Evolutionary conservation across 2,113 vertebrate species (phyloP), one percentile per base, ranked within the genome.

Genomic region (Falco punctatus): DNA sequence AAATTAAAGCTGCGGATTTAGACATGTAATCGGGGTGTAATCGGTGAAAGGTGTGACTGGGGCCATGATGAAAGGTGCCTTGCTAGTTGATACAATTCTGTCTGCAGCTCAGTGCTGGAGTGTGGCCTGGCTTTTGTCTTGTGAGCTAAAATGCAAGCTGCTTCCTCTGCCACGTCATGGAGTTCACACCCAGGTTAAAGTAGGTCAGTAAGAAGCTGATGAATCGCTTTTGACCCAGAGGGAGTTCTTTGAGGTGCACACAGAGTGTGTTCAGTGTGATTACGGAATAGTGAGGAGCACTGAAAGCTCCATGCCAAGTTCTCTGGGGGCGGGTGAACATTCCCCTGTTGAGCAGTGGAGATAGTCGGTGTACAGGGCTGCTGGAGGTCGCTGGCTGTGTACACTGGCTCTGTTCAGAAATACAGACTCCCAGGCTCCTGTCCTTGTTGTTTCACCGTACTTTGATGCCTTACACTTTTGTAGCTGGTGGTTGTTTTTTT

Each of bases 111-210:
- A 75, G 55, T 71, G n/a, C 69, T 81, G 69, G 65, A 79, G 69
- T 79, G 86, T 4, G 2, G 22, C 84, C 69, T 92, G 59, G 40
- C 71, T 92, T 94, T 64, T 71, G 48, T 81, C 81, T 88, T 75
- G 35, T 67, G 73, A 87, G 73, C 48, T 88, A 55, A 83, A 70
- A 46, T 7, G 55, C 75, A 54, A 88, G 51, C 51, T 84, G 72
- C 48, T 81, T 67, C 69, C 69, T 81, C 72, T 84, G 38, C 52
- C 32, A 22, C 7, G 1, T 84, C 55, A 59, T 32, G 26, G 61
- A 54, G 84, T 87, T 96, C 90, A 69, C 87, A 75, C 84, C 77
- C 78, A 61, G 73, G 89, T 85, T 92, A 44, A 95, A 96, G 89
- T 66, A 91, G 93, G 91, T 91, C 93, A 90, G 65, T 79, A 79